Conservation (phyloP, 2,888 invertebrate species). For the Rotaria sp. region DNA sequence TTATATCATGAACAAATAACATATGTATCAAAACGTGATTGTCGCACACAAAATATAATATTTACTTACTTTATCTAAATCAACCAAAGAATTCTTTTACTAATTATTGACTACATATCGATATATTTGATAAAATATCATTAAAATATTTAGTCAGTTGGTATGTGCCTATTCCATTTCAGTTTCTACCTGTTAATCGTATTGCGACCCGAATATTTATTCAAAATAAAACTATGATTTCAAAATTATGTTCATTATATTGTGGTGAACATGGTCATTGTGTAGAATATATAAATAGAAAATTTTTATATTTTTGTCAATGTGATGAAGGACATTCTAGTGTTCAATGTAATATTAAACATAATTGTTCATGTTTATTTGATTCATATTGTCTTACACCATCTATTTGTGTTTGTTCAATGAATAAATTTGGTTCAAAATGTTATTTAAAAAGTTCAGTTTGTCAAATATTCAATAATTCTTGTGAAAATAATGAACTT, state of each 20-base stretch:
- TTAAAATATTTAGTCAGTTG: not conserved
- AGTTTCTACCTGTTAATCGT: not conserved
- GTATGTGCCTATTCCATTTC: not conserved
- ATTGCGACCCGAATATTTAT: not conserved
- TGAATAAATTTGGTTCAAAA: too few species aligned
- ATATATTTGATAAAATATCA: not conserved
- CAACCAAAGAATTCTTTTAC: not conserved
- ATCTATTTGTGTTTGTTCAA: too few species aligned
- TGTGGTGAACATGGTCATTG: not conserved
- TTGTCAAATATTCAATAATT: too few species aligned
- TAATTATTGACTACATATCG: not conserved
- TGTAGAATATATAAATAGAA: not conserved
- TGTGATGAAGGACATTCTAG: not conserved
- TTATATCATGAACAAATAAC: not conserved
- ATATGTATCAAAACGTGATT: not conserved
- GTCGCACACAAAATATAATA: not conserved
- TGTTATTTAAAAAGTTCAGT: too few species aligned
- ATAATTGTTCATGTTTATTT: too few species aligned
- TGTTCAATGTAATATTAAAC: not conserved
- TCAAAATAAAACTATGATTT: too few species aligned
- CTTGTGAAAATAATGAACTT: too few species aligned
- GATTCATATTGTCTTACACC: too few species aligned
- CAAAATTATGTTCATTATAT: not conserved
- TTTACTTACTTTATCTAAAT: too few species aligned
- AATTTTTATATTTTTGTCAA: not conserved